Evolutionary conservation across 2,113 vertebrate genomes (phyloP).

Genomic region (Morone saxatilis): DNA sequence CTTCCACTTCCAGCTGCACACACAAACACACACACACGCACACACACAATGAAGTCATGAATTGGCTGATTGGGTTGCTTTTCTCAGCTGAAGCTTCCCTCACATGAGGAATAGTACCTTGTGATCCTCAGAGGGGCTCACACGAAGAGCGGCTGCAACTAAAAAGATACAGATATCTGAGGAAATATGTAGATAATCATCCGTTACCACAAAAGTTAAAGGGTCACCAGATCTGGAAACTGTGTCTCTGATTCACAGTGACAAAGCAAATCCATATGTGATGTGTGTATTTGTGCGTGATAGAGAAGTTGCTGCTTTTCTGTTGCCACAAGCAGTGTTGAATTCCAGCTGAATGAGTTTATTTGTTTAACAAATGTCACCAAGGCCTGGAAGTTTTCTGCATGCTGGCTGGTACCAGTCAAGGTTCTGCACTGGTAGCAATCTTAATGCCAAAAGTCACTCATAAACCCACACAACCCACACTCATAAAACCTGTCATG

Average conservation of each 20-base stretch:
- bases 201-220: constrained; percentile 1
- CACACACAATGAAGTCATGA: constrained; percentile 74
- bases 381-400: constrained; percentile 49
- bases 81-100: constrained; percentile 65
- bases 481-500: constrained; percentile 57
- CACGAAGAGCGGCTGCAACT: constrained; percentile 32
- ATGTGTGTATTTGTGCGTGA: constrained; percentile 11
- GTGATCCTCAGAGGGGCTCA: constrained; percentile 52
- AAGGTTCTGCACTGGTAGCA: constrained; percentile 45
- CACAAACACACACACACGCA: constrained; percentile 42
- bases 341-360: constrained; percentile 71
- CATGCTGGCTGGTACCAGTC: constrained; percentile 45
- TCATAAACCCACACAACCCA: constrained; percentile 51
- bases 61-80: constrained; percentile 73
- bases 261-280: constrained; percentile 62
- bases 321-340: constrained; percentile 52
- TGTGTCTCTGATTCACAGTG: constrained; percentile 18
- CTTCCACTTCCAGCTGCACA: constrained; percentile 71
- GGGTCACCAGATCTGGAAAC: constrained; percentile 39
- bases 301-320: constrained; percentile 27
- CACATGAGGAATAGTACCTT: constrained; percentile 49
- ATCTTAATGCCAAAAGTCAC: constrained; percentile 54
- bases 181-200: constrained; percentile 42
- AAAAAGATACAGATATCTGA: constrained; percentile 46
- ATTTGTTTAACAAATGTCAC: constrained; percentile 72